Base-by-base conservation (phyloP, 1,140 invertebrate genomes). In the Lithobius niger region DNA sequence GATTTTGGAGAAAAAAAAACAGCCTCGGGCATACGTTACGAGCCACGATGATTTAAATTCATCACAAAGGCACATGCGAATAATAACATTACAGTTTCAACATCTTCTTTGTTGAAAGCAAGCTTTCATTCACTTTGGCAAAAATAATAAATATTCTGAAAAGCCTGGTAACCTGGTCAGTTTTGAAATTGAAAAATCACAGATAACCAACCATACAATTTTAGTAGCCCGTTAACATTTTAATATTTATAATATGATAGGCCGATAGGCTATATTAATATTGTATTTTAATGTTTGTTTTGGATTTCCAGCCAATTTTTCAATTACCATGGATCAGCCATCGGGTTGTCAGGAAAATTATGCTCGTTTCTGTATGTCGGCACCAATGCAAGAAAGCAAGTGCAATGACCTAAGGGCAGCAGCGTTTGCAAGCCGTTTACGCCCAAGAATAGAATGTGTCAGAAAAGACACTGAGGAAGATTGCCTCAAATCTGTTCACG, bases 381-480 rank as follows among this genome's bases (percentile, higher is more conserved):
- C 31, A 13, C 10, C 10, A 18, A 18, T 40, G 31, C 10, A 40
- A 13, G 18, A 13, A 18, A 18, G 10, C 31, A 40, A 40, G 18
- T 40, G 31, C 31, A 40, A 40, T 13, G 31, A 40, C 18, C 18
- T 40, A 13, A 40, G 18, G 18, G 18, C 10, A 13, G 31, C 31
- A 13, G 31, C 31, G 10, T 40, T 40, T 40, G 31, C 31, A 10
- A 18, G 10, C 31, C 10, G 31, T 13, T 18, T 40, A 13, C 31
- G 31, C 10, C 31, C 31, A 82, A 52, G 84, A 84, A n/a, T 87
- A 84, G 84, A 82, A 79, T 62, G 83, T 82, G 2, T 78, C n/a
- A n/a, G n/a, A n/a, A n/a, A n/a, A n/a, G n/a, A n/a, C 81, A 59
- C 72, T 86, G 60, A 77, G 77, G 2, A 82, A 83, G 58, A 40